Conservation (phyloP, 2,113 vertebrate genomes). For the Epinephelus lanceolatus region DNA sequence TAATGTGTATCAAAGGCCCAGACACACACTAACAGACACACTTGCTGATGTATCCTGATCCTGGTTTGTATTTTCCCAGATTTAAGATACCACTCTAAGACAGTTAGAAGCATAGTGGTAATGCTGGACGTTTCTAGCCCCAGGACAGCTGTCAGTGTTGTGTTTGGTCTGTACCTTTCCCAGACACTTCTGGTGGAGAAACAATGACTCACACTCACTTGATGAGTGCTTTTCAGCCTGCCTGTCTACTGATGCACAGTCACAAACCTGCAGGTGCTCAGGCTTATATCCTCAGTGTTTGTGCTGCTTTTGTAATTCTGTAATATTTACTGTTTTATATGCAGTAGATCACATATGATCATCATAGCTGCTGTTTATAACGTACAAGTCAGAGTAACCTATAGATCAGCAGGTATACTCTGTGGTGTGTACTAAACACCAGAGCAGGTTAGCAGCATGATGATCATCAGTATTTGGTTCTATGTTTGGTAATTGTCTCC, state of each 20-base stretch:
- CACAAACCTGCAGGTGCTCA: neutral
- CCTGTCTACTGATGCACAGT: neutral
- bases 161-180: slow-evolving; percentile 1
- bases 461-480: neutral
- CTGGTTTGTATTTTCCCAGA: neutral
- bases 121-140: neutral
- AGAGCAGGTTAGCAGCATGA: neutral
- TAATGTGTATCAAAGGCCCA: too few relatives aligned
- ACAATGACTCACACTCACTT: slow-evolving; percentile 22
- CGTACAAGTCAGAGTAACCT: neutral
- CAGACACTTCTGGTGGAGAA: slow-evolving; percentile 2
- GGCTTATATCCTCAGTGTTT: neutral
- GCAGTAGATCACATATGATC: neutral
- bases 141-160: neutral
- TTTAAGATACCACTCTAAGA: neutral
- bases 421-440: neutral
- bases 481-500: neutral
- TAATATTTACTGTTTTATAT: neutral
- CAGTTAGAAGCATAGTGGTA: neutral
- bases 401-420: neutral
- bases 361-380: neutral
- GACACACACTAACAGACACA: neutral
- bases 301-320: slow-evolving; percentile 1
- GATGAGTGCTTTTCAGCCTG: neutral
- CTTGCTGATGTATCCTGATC: neutral